Conservation (phyloP, 1,140 invertebrate species). For the Paralvinella palmiformis region DNA sequence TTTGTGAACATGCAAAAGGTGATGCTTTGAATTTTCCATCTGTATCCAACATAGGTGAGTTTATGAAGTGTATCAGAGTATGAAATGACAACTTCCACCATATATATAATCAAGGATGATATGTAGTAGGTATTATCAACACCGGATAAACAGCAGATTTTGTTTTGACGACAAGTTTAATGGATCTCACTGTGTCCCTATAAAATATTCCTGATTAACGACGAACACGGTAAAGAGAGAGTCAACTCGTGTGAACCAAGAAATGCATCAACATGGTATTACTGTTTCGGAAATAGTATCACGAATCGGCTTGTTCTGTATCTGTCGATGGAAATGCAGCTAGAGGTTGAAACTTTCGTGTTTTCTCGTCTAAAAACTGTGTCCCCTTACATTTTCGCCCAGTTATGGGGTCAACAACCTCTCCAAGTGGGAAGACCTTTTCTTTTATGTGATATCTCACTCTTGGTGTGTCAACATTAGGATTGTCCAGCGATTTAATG, state of each 20-base stretch:
- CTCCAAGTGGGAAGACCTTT: constrained; percentile 27
- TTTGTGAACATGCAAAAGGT: no score
- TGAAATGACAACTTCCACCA: no score
- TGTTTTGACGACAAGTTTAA: no score
- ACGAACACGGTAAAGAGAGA: background rate
- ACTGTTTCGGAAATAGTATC: background rate
- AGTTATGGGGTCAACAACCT: constrained; percentile 30
- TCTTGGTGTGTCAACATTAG: constrained; percentile 8
- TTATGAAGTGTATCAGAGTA: no score
- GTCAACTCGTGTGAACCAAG: background rate
- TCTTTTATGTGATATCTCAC: constrained; percentile 27
- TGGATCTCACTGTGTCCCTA: background rate
- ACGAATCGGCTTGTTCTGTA: background rate
- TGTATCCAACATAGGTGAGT: no score
- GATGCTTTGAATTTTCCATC: no score
- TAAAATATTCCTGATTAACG: background rate
- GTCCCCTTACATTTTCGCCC: constrained; percentile 26
- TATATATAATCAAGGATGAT: no score
- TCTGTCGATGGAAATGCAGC: background rate
- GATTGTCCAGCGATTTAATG: constrained; percentile 24
- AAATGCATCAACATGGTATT: background rate
- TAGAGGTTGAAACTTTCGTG: background rate
- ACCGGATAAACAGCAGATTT: no score
- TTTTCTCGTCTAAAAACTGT: constrained; percentile 25
- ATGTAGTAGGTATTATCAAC: no score